Conservation (phyloP, 2,888 invertebrate genomes). For the Yponomeuta plumbellus region DNA sequence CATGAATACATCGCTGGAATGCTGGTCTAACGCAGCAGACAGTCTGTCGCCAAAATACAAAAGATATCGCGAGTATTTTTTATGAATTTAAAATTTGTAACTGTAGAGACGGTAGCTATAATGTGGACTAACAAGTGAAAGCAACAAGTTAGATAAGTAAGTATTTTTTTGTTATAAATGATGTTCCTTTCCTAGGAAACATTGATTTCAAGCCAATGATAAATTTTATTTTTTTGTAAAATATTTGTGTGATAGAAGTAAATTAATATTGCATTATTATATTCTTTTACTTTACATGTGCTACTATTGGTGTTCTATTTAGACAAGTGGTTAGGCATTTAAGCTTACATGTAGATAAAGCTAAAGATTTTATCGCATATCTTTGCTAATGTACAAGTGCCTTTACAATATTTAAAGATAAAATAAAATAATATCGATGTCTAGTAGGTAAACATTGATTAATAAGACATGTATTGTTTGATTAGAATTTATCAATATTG, state of each 20-base stretch:
- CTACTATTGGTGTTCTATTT: not conserved
- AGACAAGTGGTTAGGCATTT: conserved; percentile 16
- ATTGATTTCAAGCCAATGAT: no score
- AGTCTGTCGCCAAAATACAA: conserved; percentile 51
- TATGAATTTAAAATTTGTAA: not conserved
- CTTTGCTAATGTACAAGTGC: conserved; percentile 49
- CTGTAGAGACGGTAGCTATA: not conserved
- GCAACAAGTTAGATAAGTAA: no score
- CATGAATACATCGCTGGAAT: conserved; percentile 40
- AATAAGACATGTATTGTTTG: conserved; percentile 54
- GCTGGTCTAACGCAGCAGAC: conserved; percentile 47
- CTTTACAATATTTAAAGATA: conserved; percentile 66
- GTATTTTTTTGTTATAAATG: no score
- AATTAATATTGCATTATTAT: no score
- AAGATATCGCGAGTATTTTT: not conserved
- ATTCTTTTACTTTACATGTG: no score
- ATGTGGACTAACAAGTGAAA: no score
- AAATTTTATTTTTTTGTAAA: no score
- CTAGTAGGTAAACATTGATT: conserved; percentile 42
- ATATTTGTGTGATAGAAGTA: no score
- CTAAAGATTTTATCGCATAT: conserved; percentile 56
- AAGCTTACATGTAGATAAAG: conserved; percentile 37
- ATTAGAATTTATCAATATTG: conserved; percentile 62
- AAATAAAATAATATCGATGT: conserved; percentile 51
- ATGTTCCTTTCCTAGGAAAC: no score